phyloP scores from a whole-genome alignment of 2,797 vertebrate species.

The Notolepis coatsorum region DNA sequence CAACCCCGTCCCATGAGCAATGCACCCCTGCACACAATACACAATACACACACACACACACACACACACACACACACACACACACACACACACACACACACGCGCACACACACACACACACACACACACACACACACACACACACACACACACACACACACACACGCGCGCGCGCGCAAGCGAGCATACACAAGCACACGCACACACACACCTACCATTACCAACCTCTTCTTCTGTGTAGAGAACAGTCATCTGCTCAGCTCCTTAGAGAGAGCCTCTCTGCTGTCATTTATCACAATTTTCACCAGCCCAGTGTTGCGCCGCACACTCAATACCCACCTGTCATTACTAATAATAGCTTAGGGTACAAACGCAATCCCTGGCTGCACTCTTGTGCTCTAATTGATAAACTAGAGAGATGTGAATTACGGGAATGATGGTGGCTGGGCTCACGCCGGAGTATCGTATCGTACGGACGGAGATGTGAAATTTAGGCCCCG shows the following conservation, averaged over 20 bases:
- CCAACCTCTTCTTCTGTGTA: slow-evolving; percentile 21
- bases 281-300: slow-evolving; percentile 76
- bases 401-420: slow-evolving; percentile 55
- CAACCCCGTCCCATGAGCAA: too few species aligned
- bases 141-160: background rate
- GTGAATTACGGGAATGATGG: background rate
- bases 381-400: slow-evolving; percentile 55
- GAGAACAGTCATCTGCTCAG: slow-evolving; percentile 44
- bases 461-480: background rate
- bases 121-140: background rate
- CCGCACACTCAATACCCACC: slow-evolving; percentile 70
- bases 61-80: slow-evolving; percentile 1
- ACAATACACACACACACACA: background rate
- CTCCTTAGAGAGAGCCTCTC: slow-evolving; percentile 41
- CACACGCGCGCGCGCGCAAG: background rate
- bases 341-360: slow-evolving; percentile 75
- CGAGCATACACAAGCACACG: background rate
- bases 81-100: slow-evolving; percentile 1
- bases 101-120: background rate
- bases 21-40: too few species aligned
- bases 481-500: slow-evolving; percentile 24
- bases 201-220: background rate
- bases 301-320: slow-evolving; percentile 54
- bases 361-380: slow-evolving; percentile 59
- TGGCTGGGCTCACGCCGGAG: too few species aligned